A percentile compares a stretch with the other conserved stretches of the same genome.
Evolutionary conservation across 2,113 vertebrate species (phyloP).

Genomic region (Catagonus wagneri): DNA sequence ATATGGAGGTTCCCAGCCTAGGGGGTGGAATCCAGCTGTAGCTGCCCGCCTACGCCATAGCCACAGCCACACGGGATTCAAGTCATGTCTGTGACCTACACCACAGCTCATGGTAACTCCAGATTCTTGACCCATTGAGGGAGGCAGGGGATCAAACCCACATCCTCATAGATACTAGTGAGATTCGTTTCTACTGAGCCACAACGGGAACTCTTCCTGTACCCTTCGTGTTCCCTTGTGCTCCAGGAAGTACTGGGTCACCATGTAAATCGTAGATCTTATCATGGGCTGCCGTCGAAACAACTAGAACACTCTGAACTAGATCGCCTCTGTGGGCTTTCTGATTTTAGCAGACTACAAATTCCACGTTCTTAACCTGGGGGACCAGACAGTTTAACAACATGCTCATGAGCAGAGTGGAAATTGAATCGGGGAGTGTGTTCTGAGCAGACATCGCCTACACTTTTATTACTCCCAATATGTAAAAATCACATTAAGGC

Average conservation of each 20-base stretch:
- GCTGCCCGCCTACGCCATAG: too few species aligned
- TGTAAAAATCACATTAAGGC: constrained; percentile 63
- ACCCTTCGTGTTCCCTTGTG: fast-evolving
- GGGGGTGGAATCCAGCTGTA: too few species aligned
- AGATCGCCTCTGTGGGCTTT: neutral
- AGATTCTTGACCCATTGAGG: too few species aligned
- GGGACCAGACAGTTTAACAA: constrained; percentile 16
- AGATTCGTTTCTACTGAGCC: too few species aligned
- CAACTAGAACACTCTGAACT: neutral
- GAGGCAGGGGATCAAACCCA: too few species aligned
- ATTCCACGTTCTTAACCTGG: fast-evolving
- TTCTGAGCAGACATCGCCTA: constrained; percentile 53
- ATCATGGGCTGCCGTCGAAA: fast-evolving
- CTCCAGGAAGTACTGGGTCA: neutral
- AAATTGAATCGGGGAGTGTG: constrained; percentile 53
- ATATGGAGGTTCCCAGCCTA: too few species aligned
- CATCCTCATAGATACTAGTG: too few species aligned
- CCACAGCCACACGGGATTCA: too few species aligned
- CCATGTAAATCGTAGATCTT: neutral
- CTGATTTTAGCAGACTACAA: fast-evolving
- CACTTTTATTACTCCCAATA: constrained; percentile 68
- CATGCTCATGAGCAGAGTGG: neutral
- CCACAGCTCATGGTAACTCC: too few species aligned
- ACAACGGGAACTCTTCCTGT: neutral
- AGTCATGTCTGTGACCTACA: too few species aligned